Evolutionary conservation across 2,888 invertebrate genomes (phyloP), one percentile per base, ranked within the genome.

Genomic region (Sarcophaga caerulescens): DNA sequence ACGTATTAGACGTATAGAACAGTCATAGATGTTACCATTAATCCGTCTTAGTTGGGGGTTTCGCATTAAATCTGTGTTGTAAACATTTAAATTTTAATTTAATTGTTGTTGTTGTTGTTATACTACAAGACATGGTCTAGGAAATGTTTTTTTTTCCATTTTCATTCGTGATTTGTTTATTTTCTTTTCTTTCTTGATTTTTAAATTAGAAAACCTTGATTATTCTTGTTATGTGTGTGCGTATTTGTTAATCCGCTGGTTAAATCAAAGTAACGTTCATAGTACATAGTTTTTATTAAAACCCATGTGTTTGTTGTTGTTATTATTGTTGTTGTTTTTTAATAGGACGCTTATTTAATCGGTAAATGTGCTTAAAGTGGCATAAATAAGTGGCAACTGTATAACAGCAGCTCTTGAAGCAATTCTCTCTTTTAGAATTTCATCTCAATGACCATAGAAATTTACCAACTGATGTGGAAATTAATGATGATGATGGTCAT

Each of bases 391-490:
- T 11, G 57, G 35, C 63, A 17, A 65, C 68, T 70, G 68, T 57
- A 79, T 66, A 70, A 75, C 83, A 69, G 59, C 21, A 57, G 45
- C 73, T 78, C 73, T 83, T 35, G 44, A 66, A 78, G 35, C 35
- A 83, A 52, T 79, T 79, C 75, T 70, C 70, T 84, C 52, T 52
- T 52, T 78, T 78, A 75, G 89, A 84, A 83, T 75, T 65, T 14
- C 52, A 78, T 86, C 66, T 86, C 83, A 86, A 86, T 86, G 84
- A n/a, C 84, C 81, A 90, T 90, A 90, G 89, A 89, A 84, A 81
- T 86, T 86, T 86, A 90, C 87, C 90, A 90, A 90, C 89, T 91
- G 91, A 91, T 91, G 91, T 90, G 90, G 90, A 91, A 92, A 91
- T 90, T 90, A 91, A 91, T 90, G 90, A 90, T 88, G 89, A 85